Base-by-base conservation (phyloP, 2,113 vertebrate species). In the Neodontobutis hainanensis region DNA sequence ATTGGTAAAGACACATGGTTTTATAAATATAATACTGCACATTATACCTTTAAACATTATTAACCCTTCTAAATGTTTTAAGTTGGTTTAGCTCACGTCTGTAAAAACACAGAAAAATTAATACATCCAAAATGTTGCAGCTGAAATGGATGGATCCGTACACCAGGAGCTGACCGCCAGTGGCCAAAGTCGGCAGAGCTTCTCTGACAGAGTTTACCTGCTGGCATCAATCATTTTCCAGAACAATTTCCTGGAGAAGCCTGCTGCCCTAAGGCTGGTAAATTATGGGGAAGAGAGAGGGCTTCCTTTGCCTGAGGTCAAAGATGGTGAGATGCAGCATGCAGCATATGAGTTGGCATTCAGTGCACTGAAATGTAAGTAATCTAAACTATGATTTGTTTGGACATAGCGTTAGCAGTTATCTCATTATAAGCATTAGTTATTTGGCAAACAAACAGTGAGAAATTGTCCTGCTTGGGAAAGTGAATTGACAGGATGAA, bases 301-400 rank as follows among this genome's bases (percentile, higher is more conserved):
- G n/a, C 52, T 69, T 19, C 48, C 59, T 1, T 0, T 71, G 15
- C 43, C 86, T 3, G 49, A 81, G 51, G 73, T 88, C 15, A 90
- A 89, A 76, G 91, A 95, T 51, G 91, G 93, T 27, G 65, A 68
- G 49, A 81, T 84, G 5, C 90, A 80, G 56, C 91, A 73, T 0
- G 11, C 43, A 1, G 92, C 92, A 38, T 96, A 94, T 0, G 91
- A 95, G 57, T 70, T 98, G 63, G 95, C 95, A 34, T 97, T 97
- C 91, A 96, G 9, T 73, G 68, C 95, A 40, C 84, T 98, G 5
- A 98, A 95, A 90, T 97, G 96, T 98, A 88, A 96, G 96, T 16
- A 19, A 10, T 60, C 16, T 58, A 16, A 14, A 5, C 10, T 61
- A 32, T 6, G 16, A 19, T 8, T 4, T 46, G 3, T 1, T 34